These are phyloP conservation scores for Magallana nippona DNA, from an alignment of 2,888 invertebrate genomes.

Conservation along the genomic window DNA sequence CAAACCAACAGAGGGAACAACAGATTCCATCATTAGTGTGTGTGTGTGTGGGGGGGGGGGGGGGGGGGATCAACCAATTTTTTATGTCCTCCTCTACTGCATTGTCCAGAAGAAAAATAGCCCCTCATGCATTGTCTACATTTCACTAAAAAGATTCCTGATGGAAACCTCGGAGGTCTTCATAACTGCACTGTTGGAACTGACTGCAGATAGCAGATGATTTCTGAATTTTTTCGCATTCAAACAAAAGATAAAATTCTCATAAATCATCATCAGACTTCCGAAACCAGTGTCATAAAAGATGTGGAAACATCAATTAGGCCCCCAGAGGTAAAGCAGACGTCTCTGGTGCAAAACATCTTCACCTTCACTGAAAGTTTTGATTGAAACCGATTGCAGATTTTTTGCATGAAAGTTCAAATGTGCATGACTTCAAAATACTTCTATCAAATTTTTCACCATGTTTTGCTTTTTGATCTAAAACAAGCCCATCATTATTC, in stretches of 20 bases:
- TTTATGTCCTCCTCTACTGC: not conserved
- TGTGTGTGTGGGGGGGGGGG: too few relatives aligned
- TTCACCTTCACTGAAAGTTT: conserved; percentile 7
- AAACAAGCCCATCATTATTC: conserved; percentile 13
- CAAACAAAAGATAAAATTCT: conserved; percentile 34
- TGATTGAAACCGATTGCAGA: not conserved
- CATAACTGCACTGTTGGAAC: not conserved
- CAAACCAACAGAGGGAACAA: not conserved
- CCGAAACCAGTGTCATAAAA: conserved; percentile 16
- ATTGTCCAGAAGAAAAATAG: conserved; percentile 2
- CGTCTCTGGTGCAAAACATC: not conserved
- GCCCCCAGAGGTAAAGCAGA: conserved; percentile 19
- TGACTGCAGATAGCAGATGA: conserved; percentile 8
- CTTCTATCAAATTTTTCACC: conserved; percentile 3
- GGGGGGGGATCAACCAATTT: not conserved
- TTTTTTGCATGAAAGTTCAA: conserved; percentile 6
- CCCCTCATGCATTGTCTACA: conserved; percentile 2
- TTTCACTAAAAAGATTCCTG: not conserved
- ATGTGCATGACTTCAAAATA: conserved; percentile 8
- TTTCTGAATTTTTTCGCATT: conserved; percentile 22
- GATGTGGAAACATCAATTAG: conserved; percentile 29
- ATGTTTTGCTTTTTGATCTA: not conserved
- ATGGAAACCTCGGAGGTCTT: not conserved
- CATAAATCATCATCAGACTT: conserved; percentile 30
- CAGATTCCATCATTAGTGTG: conserved; percentile 31